A percentile compares a stretch with the other conserved stretches of the same genome.
These are phyloP conservation scores for Zosterops japonicus DNA, from an alignment of 2,113 vertebrate genomes.

Conservation along the genomic window DNA sequence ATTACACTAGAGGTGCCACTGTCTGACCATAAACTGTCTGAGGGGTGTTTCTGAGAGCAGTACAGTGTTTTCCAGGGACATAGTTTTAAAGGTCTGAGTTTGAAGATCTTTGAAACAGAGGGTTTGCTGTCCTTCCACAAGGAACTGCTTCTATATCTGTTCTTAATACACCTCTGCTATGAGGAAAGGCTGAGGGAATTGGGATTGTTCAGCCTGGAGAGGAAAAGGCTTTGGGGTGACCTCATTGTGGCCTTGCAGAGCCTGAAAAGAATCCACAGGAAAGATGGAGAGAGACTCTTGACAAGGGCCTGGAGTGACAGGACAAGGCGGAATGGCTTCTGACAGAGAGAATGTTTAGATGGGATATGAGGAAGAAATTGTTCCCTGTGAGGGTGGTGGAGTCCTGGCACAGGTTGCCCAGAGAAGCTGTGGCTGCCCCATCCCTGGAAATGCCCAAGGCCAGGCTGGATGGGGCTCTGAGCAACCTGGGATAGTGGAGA, in stretches of 20 bases:
- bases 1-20: neutral
- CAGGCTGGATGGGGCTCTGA: neutral
- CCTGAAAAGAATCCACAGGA: neutral
- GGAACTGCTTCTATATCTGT: neutral
- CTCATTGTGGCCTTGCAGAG: accelerated
- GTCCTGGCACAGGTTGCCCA: neutral
- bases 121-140: neutral
- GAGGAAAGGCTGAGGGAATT: neutral
- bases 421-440: neutral
- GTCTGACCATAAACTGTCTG: neutral
- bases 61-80: neutral
- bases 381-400: accelerated
- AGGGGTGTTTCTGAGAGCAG: neutral
- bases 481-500: accelerated
- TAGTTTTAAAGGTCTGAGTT: neutral
- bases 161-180: neutral
- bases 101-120: neutral
- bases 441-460: neutral
- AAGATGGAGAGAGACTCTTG: neutral
- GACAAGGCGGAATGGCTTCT: neutral
- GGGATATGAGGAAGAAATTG: accelerated
- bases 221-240: neutral
- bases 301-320: neutral
- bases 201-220: neutral
- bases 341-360: accelerated